These are phyloP conservation scores for Trachemys scripta DNA, from an alignment of 2,113 vertebrate genomes.

Conservation along the genomic window DNA sequence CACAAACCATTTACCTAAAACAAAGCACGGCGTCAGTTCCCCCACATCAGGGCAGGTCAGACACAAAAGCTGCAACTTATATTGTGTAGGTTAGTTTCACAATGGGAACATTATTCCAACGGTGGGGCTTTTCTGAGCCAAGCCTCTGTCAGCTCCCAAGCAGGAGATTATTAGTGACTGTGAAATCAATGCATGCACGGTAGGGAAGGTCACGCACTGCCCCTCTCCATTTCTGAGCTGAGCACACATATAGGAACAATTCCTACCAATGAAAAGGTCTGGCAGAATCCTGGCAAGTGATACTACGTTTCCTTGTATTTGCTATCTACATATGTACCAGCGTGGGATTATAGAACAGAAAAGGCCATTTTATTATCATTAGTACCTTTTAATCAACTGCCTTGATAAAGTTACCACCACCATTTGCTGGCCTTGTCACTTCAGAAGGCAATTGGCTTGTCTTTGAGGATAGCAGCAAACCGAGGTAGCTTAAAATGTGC, in stretches of 20 bases:
- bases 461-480: background rate
- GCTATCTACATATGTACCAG: background rate
- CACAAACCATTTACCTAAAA: conserved; percentile 96
- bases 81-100: background rate
- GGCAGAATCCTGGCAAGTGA: background rate
- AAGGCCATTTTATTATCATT: background rate
- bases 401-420: background rate
- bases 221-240: background rate
- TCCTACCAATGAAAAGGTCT: background rate
- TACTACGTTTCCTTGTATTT: background rate
- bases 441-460: background rate
- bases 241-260: background rate
- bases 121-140: background rate
- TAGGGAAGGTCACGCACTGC: background rate
- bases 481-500: background rate
- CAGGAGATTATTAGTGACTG: background rate
- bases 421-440: background rate
- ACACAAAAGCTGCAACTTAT: background rate
- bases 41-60: background rate
- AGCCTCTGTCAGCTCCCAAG: background rate
- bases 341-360: background rate
- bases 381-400: background rate
- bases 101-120: background rate
- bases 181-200: background rate
- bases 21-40: background rate